A percentile compares a stretch with the other conserved stretches of the same genome.
Conservation (phyloP, 1,140 invertebrate genomes). For the Sipha flava region DNA sequence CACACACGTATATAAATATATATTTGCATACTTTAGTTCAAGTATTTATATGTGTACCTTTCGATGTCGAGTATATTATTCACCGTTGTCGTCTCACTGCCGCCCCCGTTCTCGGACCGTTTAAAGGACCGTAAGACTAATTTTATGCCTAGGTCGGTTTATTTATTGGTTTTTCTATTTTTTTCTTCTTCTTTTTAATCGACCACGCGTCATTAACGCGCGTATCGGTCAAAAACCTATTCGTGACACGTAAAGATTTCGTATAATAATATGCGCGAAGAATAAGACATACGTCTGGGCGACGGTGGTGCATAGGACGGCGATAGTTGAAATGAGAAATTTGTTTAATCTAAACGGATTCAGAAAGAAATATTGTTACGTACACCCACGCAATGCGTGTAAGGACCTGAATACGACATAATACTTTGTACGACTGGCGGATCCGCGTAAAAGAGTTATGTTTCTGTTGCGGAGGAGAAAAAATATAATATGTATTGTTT, state of each 20-base stretch:
- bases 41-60: no score
- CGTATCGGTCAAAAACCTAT: no score
- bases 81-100: not conserved
- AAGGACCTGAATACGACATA: no score
- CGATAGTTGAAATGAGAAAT: not conserved
- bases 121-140: not conserved
- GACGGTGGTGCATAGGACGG: no score
- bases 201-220: conserved; percentile 7
- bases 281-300: not conserved
- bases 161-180: not conserved
- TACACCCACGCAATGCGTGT: not conserved
- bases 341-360: not conserved
- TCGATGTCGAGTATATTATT: no score
- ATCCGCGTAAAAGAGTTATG: no score
- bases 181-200: not conserved
- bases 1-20: no score
- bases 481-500: not conserved
- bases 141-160: not conserved
- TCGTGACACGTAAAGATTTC: no score
- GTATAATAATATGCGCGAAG: not conserved
- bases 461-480: no score
- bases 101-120: not conserved
- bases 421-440: no score
- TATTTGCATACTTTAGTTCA: no score
- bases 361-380: not conserved